A percentile compares a stretch with the other conserved stretches of the same genome.
Evolutionary conservation across 2,888 invertebrate genomes (phyloP).

Genomic region (Phlogophora meticulosa): DNA sequence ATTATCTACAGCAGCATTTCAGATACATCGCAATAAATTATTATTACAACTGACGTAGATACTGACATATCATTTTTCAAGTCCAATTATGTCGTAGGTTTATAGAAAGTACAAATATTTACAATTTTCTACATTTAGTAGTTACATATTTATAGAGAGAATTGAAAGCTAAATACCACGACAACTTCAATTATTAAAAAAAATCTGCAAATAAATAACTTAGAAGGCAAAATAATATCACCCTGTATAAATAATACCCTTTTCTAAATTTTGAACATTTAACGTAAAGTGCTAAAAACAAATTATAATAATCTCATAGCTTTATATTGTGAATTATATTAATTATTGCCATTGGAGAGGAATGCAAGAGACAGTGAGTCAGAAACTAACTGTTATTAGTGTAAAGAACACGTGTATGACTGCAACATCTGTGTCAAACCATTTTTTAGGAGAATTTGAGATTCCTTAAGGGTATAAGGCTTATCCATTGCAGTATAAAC

Average conservation of each 20-base stretch:
- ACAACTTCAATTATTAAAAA: conserved; percentile 41
- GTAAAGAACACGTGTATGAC: conserved; percentile 14
- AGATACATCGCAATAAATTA: conserved; percentile 28
- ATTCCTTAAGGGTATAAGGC: conserved; percentile 28
- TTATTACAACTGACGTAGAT: conserved; percentile 21
- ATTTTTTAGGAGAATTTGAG: conserved; percentile 36
- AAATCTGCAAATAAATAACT: conserved; percentile 32
- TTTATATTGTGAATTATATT: conserved; percentile 20
- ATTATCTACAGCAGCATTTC: conserved; percentile 9
- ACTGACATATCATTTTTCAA: conserved; percentile 36
- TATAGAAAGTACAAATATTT: conserved; percentile 58
- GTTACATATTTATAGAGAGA: conserved; percentile 41
- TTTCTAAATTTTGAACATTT: conserved; percentile 48
- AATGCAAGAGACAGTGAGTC: conserved; percentile 26
- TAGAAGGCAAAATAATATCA: conserved; percentile 45
- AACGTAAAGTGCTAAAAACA: conserved; percentile 42
- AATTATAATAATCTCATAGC: conserved; percentile 61
- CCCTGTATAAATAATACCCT: conserved; percentile 53
- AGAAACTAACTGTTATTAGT: conserved; percentile 1
- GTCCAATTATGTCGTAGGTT: conserved; percentile 26
- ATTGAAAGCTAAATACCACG: conserved; percentile 37
- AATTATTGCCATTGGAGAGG: conserved; percentile 18
- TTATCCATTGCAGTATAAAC: conserved; percentile 24
- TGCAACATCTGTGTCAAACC: background rate
- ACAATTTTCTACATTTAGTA: conserved; percentile 48